Evolutionary conservation across 1,140 invertebrate species (phyloP).

Genomic region (Myzus persicae): DNA sequence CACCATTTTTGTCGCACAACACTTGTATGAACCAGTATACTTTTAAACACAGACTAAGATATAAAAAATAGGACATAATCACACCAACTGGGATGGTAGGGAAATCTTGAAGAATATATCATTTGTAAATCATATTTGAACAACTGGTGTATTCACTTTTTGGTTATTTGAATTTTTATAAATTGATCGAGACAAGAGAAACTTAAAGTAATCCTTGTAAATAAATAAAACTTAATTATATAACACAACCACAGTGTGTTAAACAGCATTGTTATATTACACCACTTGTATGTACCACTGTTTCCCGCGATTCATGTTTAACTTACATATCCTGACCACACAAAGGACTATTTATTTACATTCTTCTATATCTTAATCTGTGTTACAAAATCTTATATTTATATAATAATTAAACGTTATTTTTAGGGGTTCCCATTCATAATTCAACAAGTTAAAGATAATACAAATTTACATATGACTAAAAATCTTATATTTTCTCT

Average conservation of each 20-base stretch:
- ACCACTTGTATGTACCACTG: not conserved
- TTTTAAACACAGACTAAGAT: not conserved
- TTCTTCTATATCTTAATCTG: not conserved
- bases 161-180: not conserved
- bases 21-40: not conserved
- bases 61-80: not conserved
- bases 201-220: not conserved
- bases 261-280: too few relatives aligned
- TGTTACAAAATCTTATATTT: not conserved
- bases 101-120: not conserved
- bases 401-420: slow-evolving; percentile 60
- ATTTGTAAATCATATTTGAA: not conserved
- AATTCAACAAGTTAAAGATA: slow-evolving; percentile 92
- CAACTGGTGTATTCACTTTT: not conserved
- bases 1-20: not conserved
- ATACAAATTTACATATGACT: slow-evolving; percentile 90
- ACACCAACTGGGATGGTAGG: not conserved
- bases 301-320: not conserved
- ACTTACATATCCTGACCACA: not conserved
- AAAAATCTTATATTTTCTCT: slow-evolving; percentile 90
- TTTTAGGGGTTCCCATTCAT: slow-evolving; percentile 88
- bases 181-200: not conserved
- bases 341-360: not conserved
- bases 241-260: too few relatives aligned
- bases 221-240: too few relatives aligned